A percentile compares a stretch with the other conserved stretches of the same genome.
phyloP scores from a whole-genome alignment of 2,888 invertebrate species.

The Caenorhabditis becei region DNA sequence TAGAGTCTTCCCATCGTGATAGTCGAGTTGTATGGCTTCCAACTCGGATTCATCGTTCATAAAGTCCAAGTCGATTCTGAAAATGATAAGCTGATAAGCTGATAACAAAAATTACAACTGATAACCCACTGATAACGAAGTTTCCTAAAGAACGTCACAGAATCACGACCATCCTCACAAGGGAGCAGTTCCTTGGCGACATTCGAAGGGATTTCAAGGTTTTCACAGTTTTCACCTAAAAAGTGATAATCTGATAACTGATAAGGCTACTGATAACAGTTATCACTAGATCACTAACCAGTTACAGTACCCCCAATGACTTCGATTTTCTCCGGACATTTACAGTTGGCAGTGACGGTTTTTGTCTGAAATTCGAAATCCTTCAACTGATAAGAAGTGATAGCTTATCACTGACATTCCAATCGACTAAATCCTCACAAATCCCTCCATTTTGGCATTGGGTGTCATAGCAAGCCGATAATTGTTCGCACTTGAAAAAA shows the following conservation, averaged over 20 bases:
- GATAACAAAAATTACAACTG: not conserved
- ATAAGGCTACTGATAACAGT: too few species aligned
- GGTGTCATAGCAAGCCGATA: conserved; percentile 54
- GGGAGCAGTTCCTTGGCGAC: conserved; percentile 17
- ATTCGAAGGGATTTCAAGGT: conserved; percentile 14
- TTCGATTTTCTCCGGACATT: conserved; percentile 55
- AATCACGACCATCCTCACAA: conserved; percentile 7
- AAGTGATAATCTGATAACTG: too few species aligned
- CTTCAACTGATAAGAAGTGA: too few species aligned
- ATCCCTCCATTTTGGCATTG: conserved; percentile 56
- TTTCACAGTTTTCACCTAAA: conserved; percentile 48
- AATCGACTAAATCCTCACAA: conserved; percentile 46
- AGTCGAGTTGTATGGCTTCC: conserved; percentile 19
- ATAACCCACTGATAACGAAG: not conserved
- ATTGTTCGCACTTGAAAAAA: conserved; percentile 56
- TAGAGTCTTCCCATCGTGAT: conserved; percentile 33
- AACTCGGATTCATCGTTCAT: conserved; percentile 21
- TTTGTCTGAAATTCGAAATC: conserved; percentile 9
- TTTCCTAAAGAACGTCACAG: conserved; percentile 15
- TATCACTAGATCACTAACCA: too few species aligned
- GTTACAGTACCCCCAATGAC: conserved; percentile 32
- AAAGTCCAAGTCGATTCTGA: conserved; percentile 33
- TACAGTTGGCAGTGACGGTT: conserved; percentile 58
- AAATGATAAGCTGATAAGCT: not conserved
- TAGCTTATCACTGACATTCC: conserved; percentile 11